Evolutionary conservation across 2,113 vertebrate species (phyloP), one percentile per base, ranked within the genome.

Genomic region (Laterallus jamaicensis): DNA sequence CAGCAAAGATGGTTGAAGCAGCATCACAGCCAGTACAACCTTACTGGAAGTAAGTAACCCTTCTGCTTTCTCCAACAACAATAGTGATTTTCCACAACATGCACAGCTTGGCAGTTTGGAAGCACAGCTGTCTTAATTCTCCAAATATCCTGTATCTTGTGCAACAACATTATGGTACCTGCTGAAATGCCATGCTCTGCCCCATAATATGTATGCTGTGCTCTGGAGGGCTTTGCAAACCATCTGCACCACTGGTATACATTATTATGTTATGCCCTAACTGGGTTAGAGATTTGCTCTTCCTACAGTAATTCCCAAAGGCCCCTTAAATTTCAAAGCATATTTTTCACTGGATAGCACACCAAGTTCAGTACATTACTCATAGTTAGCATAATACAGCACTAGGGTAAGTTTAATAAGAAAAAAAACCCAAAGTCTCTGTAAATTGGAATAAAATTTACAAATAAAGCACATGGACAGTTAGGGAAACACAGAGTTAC

Each of bases 61-160:
- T 96, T 96, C 94, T 89, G 92, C 80, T 95, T 97, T 92, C 79
- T 58, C 88, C 64, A 70, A 75, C 49, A 91, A 85, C 39, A 91
- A 8, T 28, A 60, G 88, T 10, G 3, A 44, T 78, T 78, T 91
- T 77, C 40, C 22, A 49, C 54, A 82, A 81, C 17, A 77, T 4
- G 5, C 20, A 56, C 26, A 63, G 32, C 39, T 74, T 86, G 5
- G 37, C 40, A 60, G 69, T 74, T 89, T 91, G 87, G 68, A 93
- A 90, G 75, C 93, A 79, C 52, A 92, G 52, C 35, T 56, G 84
- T 31, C 67, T 84, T 63, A 3, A 5, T 64, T 87, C 86, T 56
- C 56, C 42, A 86, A 78, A 81, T 35, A 94, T 84, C 84, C 47
- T 90, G 11, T 78, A 86, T 47, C 63, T n/a, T 67, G 12, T n/a